Evolutionary conservation across 1,140 invertebrate genomes (phyloP).

Genomic region (Fopius arisanus): DNA sequence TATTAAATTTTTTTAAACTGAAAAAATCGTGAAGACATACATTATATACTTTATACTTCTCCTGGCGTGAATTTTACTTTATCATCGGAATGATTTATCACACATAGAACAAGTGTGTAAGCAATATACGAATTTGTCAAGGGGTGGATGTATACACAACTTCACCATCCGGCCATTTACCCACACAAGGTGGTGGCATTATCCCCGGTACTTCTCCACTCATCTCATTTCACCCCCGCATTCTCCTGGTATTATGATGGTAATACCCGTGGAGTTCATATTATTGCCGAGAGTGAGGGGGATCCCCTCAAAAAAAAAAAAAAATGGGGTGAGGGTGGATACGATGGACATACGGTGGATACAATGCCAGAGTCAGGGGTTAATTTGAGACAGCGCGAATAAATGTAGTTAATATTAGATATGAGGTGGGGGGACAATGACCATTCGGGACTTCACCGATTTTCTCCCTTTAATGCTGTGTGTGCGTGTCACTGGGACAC

Average conservation of each 20-base stretch:
- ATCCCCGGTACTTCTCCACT: slow-evolving; percentile 13
- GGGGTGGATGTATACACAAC: slow-evolving; percentile 4
- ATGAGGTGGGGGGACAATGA: slow-evolving; percentile 35
- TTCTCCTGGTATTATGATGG: slow-evolving; percentile 47
- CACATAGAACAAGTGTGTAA: background rate
- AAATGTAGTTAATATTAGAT: slow-evolving; percentile 63
- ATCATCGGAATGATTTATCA: no score
- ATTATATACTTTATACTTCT: no score
- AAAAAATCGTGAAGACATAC: no score
- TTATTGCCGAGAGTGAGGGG: slow-evolving; percentile 39
- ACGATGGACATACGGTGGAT: slow-evolving; percentile 49
- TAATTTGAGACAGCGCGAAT: slow-evolving; percentile 61
- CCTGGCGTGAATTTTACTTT: no score
- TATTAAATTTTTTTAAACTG: no score
- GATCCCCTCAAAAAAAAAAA: no score
- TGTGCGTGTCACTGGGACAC: slow-evolving; percentile 40
- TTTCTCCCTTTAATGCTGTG: background rate
- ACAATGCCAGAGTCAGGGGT: slow-evolving; percentile 57
- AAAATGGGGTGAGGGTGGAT: slow-evolving; percentile 37
- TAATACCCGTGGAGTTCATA: slow-evolving; percentile 53
- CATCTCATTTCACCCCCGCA: slow-evolving; percentile 5
- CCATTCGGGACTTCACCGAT: slow-evolving; percentile 17
- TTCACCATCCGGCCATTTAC: slow-evolving; percentile 1
- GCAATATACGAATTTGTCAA: slow-evolving; percentile 3
- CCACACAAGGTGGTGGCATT: background rate